Evolutionary conservation across 2,888 invertebrate genomes (phyloP), one percentile per base, ranked within the genome.

Genomic region (Agrilus cyanescens): DNA sequence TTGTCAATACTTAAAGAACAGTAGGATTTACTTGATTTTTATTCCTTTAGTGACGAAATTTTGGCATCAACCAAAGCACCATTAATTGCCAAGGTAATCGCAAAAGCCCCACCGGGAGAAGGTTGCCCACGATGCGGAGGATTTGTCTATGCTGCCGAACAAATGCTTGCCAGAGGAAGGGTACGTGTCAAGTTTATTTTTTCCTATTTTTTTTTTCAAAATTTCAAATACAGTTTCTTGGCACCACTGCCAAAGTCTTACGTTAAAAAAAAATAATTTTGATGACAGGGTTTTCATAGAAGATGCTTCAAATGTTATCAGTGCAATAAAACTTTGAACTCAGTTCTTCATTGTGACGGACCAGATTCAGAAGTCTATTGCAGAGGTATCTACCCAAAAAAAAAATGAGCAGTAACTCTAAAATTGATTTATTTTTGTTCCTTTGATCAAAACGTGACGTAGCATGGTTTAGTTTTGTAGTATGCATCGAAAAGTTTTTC

Each of bases 301-400:
- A 73, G 81, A 72, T 89, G 89, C 76, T 90, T 85, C 78, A 85
- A 85, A 74, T 89, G 89, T 75, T 74, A 80, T 69, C 75, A 78
- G 70, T 89, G 89, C 74, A 79, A 81, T 69, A 79, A 81, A 74
- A 80, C 81, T 63, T 76, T 89, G 71, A 87, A 89, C 73, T 89
- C 89, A 55, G 82, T 84, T 65, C 80, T 82, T 73, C 86, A 87
- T 72, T 89, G 88, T 74, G 90, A 90, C 71, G 93, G 90, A 62
- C 89, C 91, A 63, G 89, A 93, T 71, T 81, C 75, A 69, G 84
- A 88, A 61, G 82, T 93, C 63, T 93, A 89, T 71, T 94, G 93
- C 75, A 80, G 84, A 84, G 86, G 88, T 89, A 84, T 41, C 5
- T 18, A 18, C 18, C 3, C 10, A 25, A 25, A 20, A 2, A 45